phyloP scores from a whole-genome alignment of 2,797 vertebrate genomes.

The Lateolabrax maculatus region DNA sequence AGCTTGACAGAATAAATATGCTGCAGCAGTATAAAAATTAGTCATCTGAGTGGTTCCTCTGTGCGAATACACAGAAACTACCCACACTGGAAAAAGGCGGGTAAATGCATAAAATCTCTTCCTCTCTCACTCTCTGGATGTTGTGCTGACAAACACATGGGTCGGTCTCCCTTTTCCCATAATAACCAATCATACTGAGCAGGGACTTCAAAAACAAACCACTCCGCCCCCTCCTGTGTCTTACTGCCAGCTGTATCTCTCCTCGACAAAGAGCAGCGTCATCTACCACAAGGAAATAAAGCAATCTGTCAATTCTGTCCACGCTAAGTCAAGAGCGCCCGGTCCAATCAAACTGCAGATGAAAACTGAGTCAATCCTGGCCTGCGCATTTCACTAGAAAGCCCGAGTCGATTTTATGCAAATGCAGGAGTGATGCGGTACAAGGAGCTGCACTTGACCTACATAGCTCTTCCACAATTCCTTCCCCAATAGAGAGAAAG shows the following conservation, averaged over 20 bases:
- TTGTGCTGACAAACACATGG: conserved; percentile 48
- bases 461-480: conserved; percentile 76
- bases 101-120: conserved; percentile 3
- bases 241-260: conserved; percentile 50
- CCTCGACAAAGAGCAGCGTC: conserved; percentile 23
- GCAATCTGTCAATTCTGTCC: conserved; percentile 5
- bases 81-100: neutral
- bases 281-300: conserved; percentile 12
- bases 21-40: conserved; percentile 12
- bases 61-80: conserved; percentile 1
- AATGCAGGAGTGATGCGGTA: conserved; percentile 65
- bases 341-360: conserved; percentile 50
- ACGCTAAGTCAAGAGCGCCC: conserved; percentile 18
- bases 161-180: conserved; percentile 49
- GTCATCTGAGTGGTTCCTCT: neutral
- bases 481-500: conserved; percentile 62
- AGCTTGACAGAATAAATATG: conserved; percentile 11
- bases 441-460: conserved; percentile 80
- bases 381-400: conserved; percentile 44
- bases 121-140: conserved; percentile 21
- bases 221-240: conserved; percentile 46
- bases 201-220: conserved; percentile 65
- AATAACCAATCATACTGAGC: conserved; percentile 64
- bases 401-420: conserved; percentile 74
- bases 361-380: conserved; percentile 43